Evolutionary conservation across 2,797 vertebrate species (phyloP).

Genomic region (Calcarius lapponicus): DNA sequence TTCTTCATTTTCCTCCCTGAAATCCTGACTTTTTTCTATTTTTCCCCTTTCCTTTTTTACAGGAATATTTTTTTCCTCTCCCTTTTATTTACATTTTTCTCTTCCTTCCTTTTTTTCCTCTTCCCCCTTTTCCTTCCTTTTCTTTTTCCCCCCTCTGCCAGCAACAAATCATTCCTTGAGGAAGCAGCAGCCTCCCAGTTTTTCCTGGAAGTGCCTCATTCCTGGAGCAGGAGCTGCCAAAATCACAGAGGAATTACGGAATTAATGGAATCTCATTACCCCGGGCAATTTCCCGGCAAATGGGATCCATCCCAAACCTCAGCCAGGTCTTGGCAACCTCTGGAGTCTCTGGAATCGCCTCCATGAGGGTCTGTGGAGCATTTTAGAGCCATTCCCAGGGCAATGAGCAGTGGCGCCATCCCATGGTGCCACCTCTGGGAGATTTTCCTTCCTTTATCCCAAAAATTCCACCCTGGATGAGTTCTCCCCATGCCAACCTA

Average conservation of each 20-base stretch:
- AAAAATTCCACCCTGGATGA: background rate
- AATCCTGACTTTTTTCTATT: background rate
- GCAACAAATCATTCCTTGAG: background rate
- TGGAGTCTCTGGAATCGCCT: background rate
- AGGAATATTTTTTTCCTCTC: background rate
- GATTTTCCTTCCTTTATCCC: background rate
- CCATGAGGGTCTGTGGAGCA: rapidly evolving
- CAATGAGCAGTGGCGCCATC: background rate
- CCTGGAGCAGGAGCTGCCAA: background rate
- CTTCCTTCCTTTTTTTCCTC: background rate
- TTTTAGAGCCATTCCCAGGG: background rate
- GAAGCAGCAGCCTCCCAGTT: background rate
- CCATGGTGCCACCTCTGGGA: background rate
- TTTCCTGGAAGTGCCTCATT: background rate
- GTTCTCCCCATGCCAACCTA: background rate
- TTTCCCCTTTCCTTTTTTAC: background rate
- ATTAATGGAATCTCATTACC: background rate
- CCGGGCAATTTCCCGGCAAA: background rate
- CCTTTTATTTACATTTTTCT: background rate
- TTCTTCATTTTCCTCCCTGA: background rate
- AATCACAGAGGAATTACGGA: background rate
- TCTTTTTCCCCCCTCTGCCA: too few relatives aligned
- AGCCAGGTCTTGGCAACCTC: background rate
- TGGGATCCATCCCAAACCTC: background rate
- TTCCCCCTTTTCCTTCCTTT: background rate